A percentile compares a stretch with the other conserved stretches of the same genome.
phyloP scores from a whole-genome alignment of 2,797 vertebrate genomes.

The Poecile montanus region DNA sequence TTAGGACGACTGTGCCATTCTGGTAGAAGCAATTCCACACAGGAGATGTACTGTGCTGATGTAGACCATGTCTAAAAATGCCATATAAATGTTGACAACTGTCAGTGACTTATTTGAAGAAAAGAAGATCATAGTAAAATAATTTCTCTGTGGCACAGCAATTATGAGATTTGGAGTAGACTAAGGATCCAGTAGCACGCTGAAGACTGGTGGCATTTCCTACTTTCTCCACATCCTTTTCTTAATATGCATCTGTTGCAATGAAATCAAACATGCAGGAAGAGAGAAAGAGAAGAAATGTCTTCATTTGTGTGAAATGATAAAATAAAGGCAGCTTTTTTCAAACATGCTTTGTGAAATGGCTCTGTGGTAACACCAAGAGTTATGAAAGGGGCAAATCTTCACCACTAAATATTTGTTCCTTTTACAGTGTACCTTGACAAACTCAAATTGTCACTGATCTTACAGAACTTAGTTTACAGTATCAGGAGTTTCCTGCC shows the following conservation, averaged over 20 bases:
- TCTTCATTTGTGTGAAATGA: background rate
- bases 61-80: background rate
- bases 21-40: background rate
- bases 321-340: background rate
- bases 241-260: background rate
- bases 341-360: background rate
- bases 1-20: background rate
- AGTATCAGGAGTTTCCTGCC: conserved; percentile 68
- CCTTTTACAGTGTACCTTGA: background rate
- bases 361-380: background rate
- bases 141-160: background rate
- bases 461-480: conserved; percentile 52
- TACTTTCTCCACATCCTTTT: background rate
- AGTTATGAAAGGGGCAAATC: background rate
- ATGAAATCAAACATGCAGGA: background rate
- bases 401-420: background rate
- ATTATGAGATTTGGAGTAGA: background rate
- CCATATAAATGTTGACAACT: background rate
- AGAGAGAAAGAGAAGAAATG: background rate
- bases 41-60: background rate
- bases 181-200: background rate
- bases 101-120: background rate
- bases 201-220: background rate
- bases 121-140: background rate
- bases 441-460: conserved; percentile 45